Evolutionary conservation across 2,113 vertebrate species (phyloP).

Genomic region (Plestiodon gilberti): DNA sequence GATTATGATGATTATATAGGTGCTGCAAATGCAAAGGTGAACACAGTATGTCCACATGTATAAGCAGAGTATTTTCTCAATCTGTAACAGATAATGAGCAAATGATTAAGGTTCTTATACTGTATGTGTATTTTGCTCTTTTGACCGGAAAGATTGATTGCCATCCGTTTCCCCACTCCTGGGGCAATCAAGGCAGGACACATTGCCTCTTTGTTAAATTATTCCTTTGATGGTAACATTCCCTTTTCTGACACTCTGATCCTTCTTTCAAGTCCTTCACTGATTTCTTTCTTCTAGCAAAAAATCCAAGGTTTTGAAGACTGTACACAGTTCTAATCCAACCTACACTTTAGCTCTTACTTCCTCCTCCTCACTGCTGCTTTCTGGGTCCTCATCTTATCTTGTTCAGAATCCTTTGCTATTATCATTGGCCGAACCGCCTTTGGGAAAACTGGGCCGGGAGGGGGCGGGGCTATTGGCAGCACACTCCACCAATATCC

Average conservation of each 20-base stretch:
- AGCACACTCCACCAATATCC: too few species aligned
- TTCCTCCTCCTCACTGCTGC: not conserved
- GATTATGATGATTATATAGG: not conserved
- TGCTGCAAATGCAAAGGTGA: not conserved
- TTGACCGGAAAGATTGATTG: not conserved
- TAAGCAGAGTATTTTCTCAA: not conserved
- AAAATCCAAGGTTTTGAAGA: not conserved
- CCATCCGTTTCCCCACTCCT: not conserved
- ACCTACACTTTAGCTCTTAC: not conserved
- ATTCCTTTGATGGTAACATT: not conserved
- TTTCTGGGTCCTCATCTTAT: not conserved
- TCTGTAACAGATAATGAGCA: not conserved
- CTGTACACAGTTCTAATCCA: not conserved
- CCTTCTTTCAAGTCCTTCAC: not conserved
- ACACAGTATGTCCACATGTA: not conserved
- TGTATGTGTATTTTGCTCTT: not conserved
- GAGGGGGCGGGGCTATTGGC: too few species aligned
- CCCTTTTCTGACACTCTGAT: not conserved
- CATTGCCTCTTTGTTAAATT: not conserved
- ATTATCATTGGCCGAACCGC: too few species aligned
- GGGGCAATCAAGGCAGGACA: not conserved
- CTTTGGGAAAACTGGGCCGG: too few species aligned
- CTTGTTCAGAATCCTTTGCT: not conserved
- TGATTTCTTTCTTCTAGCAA: not conserved
- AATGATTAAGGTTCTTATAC: not conserved